phyloP scores from a whole-genome alignment of 2,888 invertebrate genomes.

The Agriopis marginaria region DNA sequence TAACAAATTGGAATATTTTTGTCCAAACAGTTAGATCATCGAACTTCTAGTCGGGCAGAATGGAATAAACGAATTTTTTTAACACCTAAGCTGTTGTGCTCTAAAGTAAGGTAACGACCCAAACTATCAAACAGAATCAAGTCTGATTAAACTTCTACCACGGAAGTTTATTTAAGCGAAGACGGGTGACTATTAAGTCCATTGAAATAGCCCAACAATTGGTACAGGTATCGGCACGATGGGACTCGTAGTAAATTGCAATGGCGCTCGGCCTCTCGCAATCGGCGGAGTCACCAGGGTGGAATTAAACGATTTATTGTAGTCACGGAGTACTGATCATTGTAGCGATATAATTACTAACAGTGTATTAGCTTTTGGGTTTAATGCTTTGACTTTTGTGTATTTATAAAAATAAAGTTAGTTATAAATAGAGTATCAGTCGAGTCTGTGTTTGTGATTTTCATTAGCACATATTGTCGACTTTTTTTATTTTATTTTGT shows the following conservation, averaged over 20 bases:
- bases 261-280: slow-evolving; percentile 74
- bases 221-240: slow-evolving; percentile 60
- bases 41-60: too few species aligned
- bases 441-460: too few species aligned
- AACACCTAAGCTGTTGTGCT: background rate
- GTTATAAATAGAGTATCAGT: slow-evolving; percentile 36
- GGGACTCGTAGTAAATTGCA: slow-evolving; percentile 71
- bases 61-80: too few species aligned
- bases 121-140: slow-evolving; percentile 8
- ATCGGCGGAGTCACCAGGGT: slow-evolving; percentile 77
- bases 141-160: slow-evolving; percentile 30
- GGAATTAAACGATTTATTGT: slow-evolving; percentile 84
- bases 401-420: background rate
- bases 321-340: slow-evolving; percentile 72
- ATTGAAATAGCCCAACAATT: slow-evolving; percentile 62
- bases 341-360: slow-evolving; percentile 52
- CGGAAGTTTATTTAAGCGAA: slow-evolving; percentile 35
- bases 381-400: background rate
- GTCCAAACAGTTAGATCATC: too few species aligned
- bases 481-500: too few species aligned
- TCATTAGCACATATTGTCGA: too few species aligned
- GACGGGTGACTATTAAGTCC: slow-evolving; percentile 57
- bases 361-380: slow-evolving; percentile 23
- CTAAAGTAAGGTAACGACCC: background rate
- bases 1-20: too few species aligned